Conservation (phyloP, 2,113 vertebrate species). For the Amblyornis subalaris region DNA sequence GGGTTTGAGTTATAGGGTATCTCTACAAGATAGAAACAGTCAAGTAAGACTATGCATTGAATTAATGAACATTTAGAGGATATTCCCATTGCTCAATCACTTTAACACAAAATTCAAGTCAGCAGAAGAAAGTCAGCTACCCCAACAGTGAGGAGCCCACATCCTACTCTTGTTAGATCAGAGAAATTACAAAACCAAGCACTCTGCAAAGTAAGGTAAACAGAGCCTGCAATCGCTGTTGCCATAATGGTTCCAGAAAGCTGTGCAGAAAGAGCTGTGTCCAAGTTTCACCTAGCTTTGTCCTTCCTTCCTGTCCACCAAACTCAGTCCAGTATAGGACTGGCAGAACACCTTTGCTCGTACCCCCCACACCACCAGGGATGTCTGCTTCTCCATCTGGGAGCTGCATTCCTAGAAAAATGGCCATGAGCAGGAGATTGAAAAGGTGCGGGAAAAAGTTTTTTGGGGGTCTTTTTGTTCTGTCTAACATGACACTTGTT, state of each 20-base stretch:
- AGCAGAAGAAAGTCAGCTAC: background rate
- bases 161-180: rapidly evolving
- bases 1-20: background rate
- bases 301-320: background rate
- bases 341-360: background rate
- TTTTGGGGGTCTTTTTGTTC: background rate
- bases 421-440: rapidly evolving
- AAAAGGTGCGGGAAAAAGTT: background rate
- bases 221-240: background rate
- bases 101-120: background rate
- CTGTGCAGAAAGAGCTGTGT: background rate
- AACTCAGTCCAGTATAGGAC: background rate
- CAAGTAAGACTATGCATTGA: background rate
- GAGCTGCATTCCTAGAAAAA: background rate
- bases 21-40: background rate
- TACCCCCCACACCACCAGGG: too few species aligned
- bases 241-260: background rate
- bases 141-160: rapidly evolving
- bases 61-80: background rate
- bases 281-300: background rate
- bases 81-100: background rate
- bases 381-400: background rate
- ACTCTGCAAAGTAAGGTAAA: background rate
- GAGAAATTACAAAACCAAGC: background rate
- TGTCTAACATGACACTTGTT: background rate